A percentile compares a stretch with the other conserved stretches of the same genome.
Evolutionary conservation across 2,797 vertebrate genomes (phyloP).

Genomic region (Galago senegalensis): DNA sequence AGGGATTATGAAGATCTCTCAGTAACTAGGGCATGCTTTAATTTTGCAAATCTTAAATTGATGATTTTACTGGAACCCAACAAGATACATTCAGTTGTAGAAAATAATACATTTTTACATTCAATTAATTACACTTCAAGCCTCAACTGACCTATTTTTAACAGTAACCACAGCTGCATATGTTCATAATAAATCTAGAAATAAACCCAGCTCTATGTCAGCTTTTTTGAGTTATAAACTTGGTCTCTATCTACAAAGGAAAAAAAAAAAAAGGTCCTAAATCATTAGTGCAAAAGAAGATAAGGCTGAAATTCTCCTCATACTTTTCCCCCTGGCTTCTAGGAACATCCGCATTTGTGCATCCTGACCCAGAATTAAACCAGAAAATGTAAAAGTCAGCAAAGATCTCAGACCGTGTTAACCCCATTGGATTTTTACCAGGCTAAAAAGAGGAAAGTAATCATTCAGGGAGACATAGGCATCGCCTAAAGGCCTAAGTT

Average conservation of each 20-base stretch:
- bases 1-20: constrained; percentile 28
- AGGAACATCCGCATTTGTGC: background rate
- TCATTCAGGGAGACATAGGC: background rate
- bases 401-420: background rate
- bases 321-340: background rate
- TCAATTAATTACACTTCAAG: constrained; percentile 82
- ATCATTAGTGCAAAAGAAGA: constrained; percentile 71
- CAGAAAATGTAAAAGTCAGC: background rate
- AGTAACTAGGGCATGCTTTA: constrained; percentile 53
- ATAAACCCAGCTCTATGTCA: constrained; percentile 79
- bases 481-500: background rate
- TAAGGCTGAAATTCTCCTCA: constrained; percentile 75
- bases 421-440: background rate
- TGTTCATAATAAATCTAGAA: constrained; percentile 74
- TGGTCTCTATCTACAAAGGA: constrained; percentile 29
- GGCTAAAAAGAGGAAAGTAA: constrained; percentile 23
- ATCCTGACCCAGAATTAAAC: constrained; percentile 51
- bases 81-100: constrained; percentile 69
- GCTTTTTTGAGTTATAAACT: constrained; percentile 72
- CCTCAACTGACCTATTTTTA: constrained; percentile 83
- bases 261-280: constrained; percentile 65
- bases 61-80: background rate
- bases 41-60: background rate
- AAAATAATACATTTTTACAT: constrained; percentile 69
- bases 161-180: constrained; percentile 72